Evolutionary conservation across 2,797 vertebrate genomes (phyloP).

Genomic region (Myotis daubentonii): DNA sequence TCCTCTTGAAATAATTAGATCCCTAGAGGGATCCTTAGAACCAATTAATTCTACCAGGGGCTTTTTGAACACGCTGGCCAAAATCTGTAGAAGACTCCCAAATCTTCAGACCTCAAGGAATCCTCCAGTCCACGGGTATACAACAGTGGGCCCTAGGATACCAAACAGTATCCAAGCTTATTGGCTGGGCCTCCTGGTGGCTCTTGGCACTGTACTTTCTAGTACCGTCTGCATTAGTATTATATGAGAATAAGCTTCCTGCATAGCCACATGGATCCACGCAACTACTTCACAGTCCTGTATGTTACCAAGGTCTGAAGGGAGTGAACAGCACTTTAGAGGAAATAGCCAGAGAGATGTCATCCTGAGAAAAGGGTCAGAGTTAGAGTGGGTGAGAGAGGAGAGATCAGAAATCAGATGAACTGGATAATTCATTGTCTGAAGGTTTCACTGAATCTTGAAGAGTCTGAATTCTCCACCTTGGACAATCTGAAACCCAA

Average conservation of each 20-base stretch:
- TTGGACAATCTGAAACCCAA: slow-evolving; percentile 32
- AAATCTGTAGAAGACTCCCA: background rate
- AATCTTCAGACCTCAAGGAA: slow-evolving; percentile 8
- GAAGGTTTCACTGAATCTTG: slow-evolving; percentile 50
- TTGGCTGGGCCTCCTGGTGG: slow-evolving; percentile 22
- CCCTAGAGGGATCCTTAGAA: background rate
- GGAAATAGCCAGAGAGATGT: slow-evolving; percentile 10
- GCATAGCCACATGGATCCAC: slow-evolving; percentile 31
- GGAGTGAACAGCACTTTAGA: background rate
- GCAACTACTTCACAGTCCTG: slow-evolving; percentile 29
- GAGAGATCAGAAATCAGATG: background rate
- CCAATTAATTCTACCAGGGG: background rate
- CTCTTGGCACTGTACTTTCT: slow-evolving; percentile 63
- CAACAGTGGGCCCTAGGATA: background rate
- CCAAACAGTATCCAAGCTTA: background rate
- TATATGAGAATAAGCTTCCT: slow-evolving; percentile 45
- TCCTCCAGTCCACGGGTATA: background rate
- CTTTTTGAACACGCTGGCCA: slow-evolving; percentile 27
- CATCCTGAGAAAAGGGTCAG: slow-evolving; percentile 51
- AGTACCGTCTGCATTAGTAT: background rate
- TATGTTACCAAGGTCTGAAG: background rate
- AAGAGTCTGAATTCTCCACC: slow-evolving; percentile 46
- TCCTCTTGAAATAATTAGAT: slow-evolving; percentile 49
- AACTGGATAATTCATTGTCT: background rate
- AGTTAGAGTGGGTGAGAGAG: background rate